Evolutionary conservation across 2,888 invertebrate species (phyloP).

Genomic region (Nysson spinosus): DNA sequence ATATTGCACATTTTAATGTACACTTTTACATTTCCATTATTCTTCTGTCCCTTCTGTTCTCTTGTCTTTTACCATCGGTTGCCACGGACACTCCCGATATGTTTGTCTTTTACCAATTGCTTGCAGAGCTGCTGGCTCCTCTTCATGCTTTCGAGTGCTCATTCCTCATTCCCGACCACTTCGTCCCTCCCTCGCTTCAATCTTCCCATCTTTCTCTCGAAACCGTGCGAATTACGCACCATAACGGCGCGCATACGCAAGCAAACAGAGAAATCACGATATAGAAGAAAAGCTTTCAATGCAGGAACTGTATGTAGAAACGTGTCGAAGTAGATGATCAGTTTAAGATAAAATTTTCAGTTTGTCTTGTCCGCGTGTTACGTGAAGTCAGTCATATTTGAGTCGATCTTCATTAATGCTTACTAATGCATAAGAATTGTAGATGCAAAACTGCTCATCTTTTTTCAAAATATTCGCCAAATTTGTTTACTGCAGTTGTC

Average conservation of each 20-base stretch:
- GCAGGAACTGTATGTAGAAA: background rate
- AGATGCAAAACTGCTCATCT: too few relatives aligned
- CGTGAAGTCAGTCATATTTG: background rate
- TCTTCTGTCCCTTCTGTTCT: background rate
- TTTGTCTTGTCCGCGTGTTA: background rate
- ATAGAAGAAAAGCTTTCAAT: background rate
- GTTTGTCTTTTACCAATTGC: slow-evolving; percentile 15
- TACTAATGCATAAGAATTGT: too few relatives aligned
- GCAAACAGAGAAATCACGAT: background rate
- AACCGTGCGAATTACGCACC: background rate
- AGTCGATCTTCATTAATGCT: too few relatives aligned
- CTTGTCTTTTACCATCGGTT: background rate
- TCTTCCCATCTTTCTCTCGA: background rate
- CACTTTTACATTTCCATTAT: background rate
- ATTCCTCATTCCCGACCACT: slow-evolving; percentile 2
- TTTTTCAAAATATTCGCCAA: too few relatives aligned
- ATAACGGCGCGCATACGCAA: background rate
- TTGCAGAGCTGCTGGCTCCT: background rate
- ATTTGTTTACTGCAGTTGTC: too few relatives aligned
- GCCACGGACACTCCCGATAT: slow-evolving; percentile 4
- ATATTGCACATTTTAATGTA: background rate
- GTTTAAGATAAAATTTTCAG: background rate
- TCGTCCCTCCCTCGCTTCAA: background rate
- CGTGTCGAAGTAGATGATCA: slow-evolving; percentile 3
- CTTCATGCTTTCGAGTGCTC: slow-evolving; percentile 2